Evolutionary conservation across 2,888 invertebrate genomes (phyloP), one percentile per base, ranked within the genome.

Genomic region (Melanargia galathea): DNA sequence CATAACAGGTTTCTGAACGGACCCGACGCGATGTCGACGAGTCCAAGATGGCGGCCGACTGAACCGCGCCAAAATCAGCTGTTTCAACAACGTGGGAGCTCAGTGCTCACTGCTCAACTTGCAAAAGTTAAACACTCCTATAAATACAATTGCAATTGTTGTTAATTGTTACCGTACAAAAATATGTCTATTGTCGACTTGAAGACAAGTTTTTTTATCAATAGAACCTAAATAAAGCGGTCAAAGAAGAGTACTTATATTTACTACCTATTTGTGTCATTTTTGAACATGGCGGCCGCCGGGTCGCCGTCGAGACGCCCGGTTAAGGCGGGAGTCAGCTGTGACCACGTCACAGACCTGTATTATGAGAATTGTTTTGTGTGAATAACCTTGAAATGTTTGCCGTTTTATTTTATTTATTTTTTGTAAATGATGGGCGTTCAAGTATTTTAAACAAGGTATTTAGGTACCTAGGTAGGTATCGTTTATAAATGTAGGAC

Each of bases 251-350:
- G 45, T 46, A 33, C 59, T 45, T 56, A 16, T 46, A 45, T 57
- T n/a, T n/a, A n/a, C n/a, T n/a, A n/a, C n/a, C 30, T 30, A 6
- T 30, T 30, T 30, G 30, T 30, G 30, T 22, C 1, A 18, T 43
- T 43, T 60, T 57, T 59, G 35, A 57, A 65, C 11, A 66, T 61
- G 60, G 63, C 40, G 52, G 24, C n/a, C 18, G 43, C 8, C 20
- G n/a, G n/a, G n/a, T n/a, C n/a, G n/a, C n/a, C n/a, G n/a, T n/a
- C n/a, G n/a, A n/a, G 35, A 11, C 35, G 38, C 70, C 71, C 69
- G 59, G 72, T 70, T 75, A 73, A 75, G 75, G 76, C 76, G 76
- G 74, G 74, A 75, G 74, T 76, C 76, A 76, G 76, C 76, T 76
- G 75, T 71, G 69, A 70, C 71, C 71, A 70, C 69, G 74, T 72